These are phyloP conservation scores for Amiota minor DNA, from an alignment of 2,888 invertebrate species.

Conservation along the genomic window DNA sequence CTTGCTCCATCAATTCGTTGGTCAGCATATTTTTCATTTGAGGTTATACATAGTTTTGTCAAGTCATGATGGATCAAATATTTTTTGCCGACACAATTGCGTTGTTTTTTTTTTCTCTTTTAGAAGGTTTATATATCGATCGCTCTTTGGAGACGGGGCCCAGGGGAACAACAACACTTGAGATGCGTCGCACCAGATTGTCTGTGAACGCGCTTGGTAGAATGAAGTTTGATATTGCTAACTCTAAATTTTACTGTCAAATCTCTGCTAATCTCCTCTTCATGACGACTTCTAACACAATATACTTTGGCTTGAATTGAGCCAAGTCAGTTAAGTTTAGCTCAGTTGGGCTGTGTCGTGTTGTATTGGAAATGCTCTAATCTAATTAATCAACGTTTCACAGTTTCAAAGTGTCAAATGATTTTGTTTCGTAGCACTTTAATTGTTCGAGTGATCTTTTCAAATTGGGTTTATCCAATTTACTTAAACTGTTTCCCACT, in stretches of 20 bases:
- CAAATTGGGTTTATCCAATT: background rate
- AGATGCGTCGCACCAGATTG: slow-evolving; percentile 22
- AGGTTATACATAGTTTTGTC: slow-evolving; percentile 21
- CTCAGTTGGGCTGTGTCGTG: too few species aligned
- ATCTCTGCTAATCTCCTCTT: slow-evolving; percentile 14
- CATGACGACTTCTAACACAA: background rate
- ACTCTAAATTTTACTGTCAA: background rate
- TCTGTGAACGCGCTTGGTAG: slow-evolving; percentile 10
- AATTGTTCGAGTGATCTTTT: slow-evolving; percentile 25
- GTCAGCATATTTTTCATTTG: slow-evolving; percentile 29
- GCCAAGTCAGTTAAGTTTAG: too few species aligned
- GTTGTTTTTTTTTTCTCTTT: slow-evolving; percentile 5
- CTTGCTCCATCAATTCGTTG: slow-evolving; percentile 15
- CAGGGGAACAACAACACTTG: background rate
- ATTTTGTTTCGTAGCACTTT: slow-evolving; percentile 20
- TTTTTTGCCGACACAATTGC: slow-evolving; percentile 51
- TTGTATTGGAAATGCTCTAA: slow-evolving; percentile 3
- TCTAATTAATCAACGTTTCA: slow-evolving; percentile 25
- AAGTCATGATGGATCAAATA: slow-evolving; percentile 64
- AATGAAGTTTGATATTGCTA: background rate
- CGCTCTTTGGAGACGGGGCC: too few species aligned
- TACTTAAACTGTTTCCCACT: too few species aligned
- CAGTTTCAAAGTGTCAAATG: slow-evolving; percentile 20
- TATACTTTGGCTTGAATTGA: too few species aligned
- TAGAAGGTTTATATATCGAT: background rate